Evolutionary conservation across 2,888 invertebrate species (phyloP).

Genomic region (Cosmopolites sordidus): DNA sequence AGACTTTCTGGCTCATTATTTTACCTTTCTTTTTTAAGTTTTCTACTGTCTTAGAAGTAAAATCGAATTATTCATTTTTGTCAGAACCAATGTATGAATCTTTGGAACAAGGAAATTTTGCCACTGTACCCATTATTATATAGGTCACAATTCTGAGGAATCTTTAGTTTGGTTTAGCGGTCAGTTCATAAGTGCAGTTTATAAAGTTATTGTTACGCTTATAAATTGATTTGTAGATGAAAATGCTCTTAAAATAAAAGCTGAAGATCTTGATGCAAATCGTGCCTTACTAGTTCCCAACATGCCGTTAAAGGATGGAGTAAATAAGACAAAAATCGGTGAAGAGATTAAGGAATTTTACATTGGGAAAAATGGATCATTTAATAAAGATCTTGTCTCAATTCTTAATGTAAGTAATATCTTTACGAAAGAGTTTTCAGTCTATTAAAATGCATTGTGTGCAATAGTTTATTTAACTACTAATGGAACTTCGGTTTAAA

Average conservation of each 20-base stretch:
- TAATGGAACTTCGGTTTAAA: no score
- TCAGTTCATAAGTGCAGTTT: no score
- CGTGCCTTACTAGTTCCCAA: slow-evolving; percentile 20
- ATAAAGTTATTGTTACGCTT: no score
- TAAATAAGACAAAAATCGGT: slow-evolving; percentile 15
- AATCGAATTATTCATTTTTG: slow-evolving; percentile 23
- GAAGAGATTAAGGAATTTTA: slow-evolving; percentile 26
- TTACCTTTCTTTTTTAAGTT: slow-evolving; percentile 15
- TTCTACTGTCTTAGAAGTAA: slow-evolving; percentile 27
- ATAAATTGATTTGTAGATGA: no score
- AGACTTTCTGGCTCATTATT: no score
- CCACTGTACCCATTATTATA: slow-evolving; percentile 49
- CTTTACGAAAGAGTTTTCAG: no score
- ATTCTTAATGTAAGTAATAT: slow-evolving; percentile 24
- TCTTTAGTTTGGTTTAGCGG: slow-evolving; percentile 9
- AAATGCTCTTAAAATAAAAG: no score
- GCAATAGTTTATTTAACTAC: no score
- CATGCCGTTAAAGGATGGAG: slow-evolving; percentile 19
- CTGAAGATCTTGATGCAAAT: slow-evolving; percentile 11
- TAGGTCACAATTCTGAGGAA: slow-evolving; percentile 48
- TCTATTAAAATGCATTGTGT: no score
- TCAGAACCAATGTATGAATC: slow-evolving; percentile 25
- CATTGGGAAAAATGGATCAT: slow-evolving; percentile 14
- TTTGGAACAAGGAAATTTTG: slow-evolving; percentile 26
- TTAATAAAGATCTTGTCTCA: slow-evolving; percentile 24